Percentiles rank a stretch among this genome's conserved stretches.
Conservation (phyloP, 2,888 invertebrate species). For the Agrotis clavis region DNA sequence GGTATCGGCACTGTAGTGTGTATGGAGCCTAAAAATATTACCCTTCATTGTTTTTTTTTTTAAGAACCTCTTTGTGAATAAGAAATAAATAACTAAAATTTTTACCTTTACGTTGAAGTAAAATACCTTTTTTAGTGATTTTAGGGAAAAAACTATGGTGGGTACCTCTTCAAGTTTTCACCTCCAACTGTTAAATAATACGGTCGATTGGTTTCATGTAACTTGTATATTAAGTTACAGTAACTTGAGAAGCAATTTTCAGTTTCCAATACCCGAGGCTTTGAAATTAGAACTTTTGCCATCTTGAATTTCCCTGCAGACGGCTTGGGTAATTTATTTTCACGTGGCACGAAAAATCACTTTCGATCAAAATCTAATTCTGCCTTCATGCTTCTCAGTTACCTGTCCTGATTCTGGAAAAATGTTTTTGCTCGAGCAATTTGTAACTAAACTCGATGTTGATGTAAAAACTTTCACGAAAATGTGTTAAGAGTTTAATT, state of each 20-base stretch:
- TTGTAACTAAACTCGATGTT: slow-evolving; percentile 33
- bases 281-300: slow-evolving; percentile 52
- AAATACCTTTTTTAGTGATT: not conserved
- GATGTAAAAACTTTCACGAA: not conserved
- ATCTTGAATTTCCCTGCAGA: slow-evolving; percentile 59
- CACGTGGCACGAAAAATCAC: slow-evolving; percentile 53
- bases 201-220: slow-evolving; percentile 18
- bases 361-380: slow-evolving; percentile 54
- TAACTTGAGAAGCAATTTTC: slow-evolving; percentile 46
- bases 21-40: slow-evolving; percentile 47
- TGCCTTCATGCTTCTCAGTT: slow-evolving; percentile 21
- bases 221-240: slow-evolving; percentile 40
- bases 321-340: slow-evolving; percentile 49
- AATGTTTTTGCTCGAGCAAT: slow-evolving; percentile 26
- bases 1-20: slow-evolving; percentile 16
- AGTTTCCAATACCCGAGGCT: slow-evolving; percentile 38
- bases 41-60: not conserved
- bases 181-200: slow-evolving; percentile 21
- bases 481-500: not conserved
- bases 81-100: not conserved
- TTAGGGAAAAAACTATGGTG: slow-evolving; percentile 4
- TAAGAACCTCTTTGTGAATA: not conserved
- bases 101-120: not conserved
- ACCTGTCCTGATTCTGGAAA: slow-evolving; percentile 9
- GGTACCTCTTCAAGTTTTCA: slow-evolving; percentile 20